Evolutionary conservation across 2,113 vertebrate genomes (phyloP).

Genomic region (Cynocephalus volans): DNA sequence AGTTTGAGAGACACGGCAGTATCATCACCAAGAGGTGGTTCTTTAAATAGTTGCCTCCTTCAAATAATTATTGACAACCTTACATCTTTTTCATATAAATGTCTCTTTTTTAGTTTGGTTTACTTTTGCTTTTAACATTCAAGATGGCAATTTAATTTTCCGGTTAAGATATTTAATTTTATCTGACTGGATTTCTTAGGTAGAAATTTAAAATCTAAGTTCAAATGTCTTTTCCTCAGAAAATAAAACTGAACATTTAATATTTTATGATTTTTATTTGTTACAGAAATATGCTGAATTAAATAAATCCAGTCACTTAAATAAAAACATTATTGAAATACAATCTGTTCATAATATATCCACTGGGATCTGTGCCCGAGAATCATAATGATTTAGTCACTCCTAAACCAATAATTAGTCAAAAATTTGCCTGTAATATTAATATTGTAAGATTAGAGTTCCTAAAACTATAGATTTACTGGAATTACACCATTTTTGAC

Average conservation of each 20-base stretch:
- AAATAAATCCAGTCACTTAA: not conserved
- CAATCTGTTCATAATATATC: not conserved
- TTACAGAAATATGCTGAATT: not conserved
- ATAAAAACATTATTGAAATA: not conserved
- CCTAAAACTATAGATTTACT: not conserved
- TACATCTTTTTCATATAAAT: not conserved
- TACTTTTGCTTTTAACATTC: not conserved
- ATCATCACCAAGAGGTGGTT: not conserved
- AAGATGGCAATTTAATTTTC: not conserved
- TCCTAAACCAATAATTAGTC: not conserved
- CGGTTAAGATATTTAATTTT: not conserved
- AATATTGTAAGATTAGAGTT: not conserved
- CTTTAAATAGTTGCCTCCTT: not conserved
- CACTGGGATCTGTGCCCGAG: not conserved
- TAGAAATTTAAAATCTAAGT: not conserved
- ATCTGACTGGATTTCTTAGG: not conserved
- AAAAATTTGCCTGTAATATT: not conserved
- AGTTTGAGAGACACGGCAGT: not conserved
- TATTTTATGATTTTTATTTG: not conserved
- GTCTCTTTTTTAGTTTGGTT: not conserved
- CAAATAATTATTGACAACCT: not conserved
- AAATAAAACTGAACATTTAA: constrained; percentile 8
- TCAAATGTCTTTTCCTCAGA: not conserved
- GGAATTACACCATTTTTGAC: not conserved
- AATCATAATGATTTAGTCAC: not conserved